Conservation (phyloP, 1,140 invertebrate species). For the Epicauta chinensis region DNA sequence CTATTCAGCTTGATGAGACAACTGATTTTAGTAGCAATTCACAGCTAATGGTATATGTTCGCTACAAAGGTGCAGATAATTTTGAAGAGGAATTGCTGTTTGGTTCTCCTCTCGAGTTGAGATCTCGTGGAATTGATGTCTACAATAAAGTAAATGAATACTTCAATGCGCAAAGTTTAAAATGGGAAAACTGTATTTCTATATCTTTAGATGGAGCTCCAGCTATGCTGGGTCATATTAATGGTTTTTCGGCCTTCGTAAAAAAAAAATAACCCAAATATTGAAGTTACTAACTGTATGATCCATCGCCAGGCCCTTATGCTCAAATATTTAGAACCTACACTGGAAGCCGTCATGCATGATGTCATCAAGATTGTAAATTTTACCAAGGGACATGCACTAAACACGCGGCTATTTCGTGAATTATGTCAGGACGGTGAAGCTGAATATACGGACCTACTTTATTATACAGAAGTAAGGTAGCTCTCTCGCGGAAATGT, state of each 20-base stretch:
- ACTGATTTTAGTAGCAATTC: slow-evolving; percentile 20
- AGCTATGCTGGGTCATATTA: slow-evolving; percentile 17
- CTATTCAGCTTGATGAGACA: slow-evolving; percentile 14
- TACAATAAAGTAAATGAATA: slow-evolving; percentile 19
- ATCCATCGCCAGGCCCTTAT: slow-evolving; percentile 24
- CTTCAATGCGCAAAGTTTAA: slow-evolving; percentile 18
- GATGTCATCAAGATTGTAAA: slow-evolving; percentile 25
- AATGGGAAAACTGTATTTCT: slow-evolving; percentile 17
- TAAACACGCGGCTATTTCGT: slow-evolving; percentile 31
- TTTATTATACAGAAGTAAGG: slow-evolving; percentile 32
- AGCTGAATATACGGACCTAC: slow-evolving; percentile 31
- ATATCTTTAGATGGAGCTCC: neutral
- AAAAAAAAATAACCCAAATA: slow-evolving; percentile 20
- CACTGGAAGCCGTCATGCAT: slow-evolving; percentile 26
- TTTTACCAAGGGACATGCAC: slow-evolving; percentile 24
- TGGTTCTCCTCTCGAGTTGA: slow-evolving; percentile 9
- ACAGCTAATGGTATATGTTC: slow-evolving; percentile 23
- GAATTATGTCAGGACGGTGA: slow-evolving; percentile 26
- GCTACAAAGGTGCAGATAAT: slow-evolving; percentile 23
- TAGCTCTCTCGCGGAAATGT: slow-evolving; percentile 30
- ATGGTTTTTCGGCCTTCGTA: slow-evolving; percentile 10
- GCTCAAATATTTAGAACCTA: slow-evolving; percentile 24
- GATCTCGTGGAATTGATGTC: slow-evolving; percentile 20
- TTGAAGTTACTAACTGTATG: slow-evolving; percentile 28
- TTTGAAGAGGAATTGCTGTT: slow-evolving; percentile 19